phyloP scores from a whole-genome alignment of 2,797 vertebrate genomes.

The Acipenser ruthenus region DNA sequence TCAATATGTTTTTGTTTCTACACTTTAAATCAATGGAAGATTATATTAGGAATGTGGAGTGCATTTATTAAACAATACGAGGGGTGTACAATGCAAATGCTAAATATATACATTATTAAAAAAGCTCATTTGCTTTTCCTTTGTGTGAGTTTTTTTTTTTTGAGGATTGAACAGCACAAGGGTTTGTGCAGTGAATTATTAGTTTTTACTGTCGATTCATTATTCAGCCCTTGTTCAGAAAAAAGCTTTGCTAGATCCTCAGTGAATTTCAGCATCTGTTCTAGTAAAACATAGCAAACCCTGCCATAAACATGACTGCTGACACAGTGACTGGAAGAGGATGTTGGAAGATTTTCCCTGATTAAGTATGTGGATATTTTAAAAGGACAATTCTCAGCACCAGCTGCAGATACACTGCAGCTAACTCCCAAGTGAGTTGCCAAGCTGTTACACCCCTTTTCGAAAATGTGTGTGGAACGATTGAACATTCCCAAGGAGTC shows the following conservation, averaged over 20 bases:
- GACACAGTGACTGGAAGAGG: background rate
- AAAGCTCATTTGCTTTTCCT: too few species aligned
- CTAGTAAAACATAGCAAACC: background rate
- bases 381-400: conserved; percentile 4
- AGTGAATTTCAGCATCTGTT: background rate
- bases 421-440: background rate
- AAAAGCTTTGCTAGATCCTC: too few species aligned
- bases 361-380: conserved; percentile 4
- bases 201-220: conserved; percentile 4
- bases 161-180: background rate
- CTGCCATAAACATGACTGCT: conserved; percentile 2
- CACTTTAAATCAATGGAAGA: too few species aligned
- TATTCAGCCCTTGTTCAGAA: too few species aligned
- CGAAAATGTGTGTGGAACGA: background rate
- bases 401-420: background rate
- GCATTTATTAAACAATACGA: too few species aligned
- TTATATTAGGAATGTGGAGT: too few species aligned
- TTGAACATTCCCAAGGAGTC: background rate
- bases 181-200: background rate
- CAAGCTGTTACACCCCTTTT: background rate
- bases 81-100: too few species aligned
- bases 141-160: background rate
- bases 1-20: too few species aligned
- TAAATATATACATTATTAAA: too few species aligned
- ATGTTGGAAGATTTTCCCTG: background rate